phyloP scores from a whole-genome alignment of 2,888 invertebrate species.

The Drosophila lacicola region DNA sequence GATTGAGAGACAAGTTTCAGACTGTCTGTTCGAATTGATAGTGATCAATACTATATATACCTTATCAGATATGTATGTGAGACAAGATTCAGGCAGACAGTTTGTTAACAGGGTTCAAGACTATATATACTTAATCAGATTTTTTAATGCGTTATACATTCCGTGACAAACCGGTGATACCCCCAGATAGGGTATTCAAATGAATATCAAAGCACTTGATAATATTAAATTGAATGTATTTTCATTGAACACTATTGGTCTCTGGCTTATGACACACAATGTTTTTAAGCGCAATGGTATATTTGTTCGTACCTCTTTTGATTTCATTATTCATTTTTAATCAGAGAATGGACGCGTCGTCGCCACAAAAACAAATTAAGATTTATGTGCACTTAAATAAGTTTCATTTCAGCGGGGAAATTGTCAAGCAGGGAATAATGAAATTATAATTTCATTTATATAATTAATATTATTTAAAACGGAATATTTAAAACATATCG shows the following conservation, averaged over 20 bases:
- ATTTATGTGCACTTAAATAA: constrained; percentile 65
- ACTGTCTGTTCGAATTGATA: neutral
- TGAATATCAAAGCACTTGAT: neutral
- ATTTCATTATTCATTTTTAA: constrained; percentile 33
- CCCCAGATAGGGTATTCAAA: neutral
- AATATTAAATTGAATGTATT: constrained; percentile 1
- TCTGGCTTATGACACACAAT: neutral
- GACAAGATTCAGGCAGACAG: too few relatives aligned
- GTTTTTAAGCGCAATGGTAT: neutral
- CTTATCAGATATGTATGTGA: neutral
- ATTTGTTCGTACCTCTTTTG: neutral
- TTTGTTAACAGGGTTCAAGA: neutral
- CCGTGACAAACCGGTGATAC: too few relatives aligned
- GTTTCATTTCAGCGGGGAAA: constrained; percentile 52
- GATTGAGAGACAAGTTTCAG: neutral
- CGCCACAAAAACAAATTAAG: constrained; percentile 54
- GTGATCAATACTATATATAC: neutral
- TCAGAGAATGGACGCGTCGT: constrained; percentile 21
- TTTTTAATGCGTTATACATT: too few relatives aligned
- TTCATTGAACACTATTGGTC: constrained; percentile 1
- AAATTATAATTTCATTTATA: constrained; percentile 58
- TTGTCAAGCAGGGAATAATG: constrained; percentile 61
- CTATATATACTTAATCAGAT: neutral
- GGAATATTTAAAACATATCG: constrained; percentile 49
- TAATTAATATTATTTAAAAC: constrained; percentile 56